Evolutionary conservation across 2,113 vertebrate genomes (phyloP).

Genomic region (Onychostoma macrolepis): DNA sequence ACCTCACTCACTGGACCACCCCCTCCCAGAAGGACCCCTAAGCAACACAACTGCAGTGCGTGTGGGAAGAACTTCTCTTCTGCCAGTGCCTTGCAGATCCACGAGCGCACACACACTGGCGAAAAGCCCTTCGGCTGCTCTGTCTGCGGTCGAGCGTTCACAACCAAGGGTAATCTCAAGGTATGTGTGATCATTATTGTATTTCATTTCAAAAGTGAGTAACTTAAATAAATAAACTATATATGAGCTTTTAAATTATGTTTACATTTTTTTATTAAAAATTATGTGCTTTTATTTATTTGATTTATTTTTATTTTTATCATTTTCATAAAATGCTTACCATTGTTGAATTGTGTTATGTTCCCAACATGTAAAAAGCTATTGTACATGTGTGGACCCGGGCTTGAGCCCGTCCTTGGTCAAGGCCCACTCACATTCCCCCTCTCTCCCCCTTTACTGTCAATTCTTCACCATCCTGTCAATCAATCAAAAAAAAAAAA

Average conservation of each 20-base stretch:
- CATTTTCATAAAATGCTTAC: background rate
- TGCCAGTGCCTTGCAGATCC: slow-evolving; percentile 98
- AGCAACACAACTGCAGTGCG: slow-evolving; percentile 96
- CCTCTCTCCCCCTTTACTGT: background rate
- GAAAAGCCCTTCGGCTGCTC: slow-evolving; percentile 98
- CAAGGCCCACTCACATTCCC: background rate
- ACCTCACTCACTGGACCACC: slow-evolving; percentile 86
- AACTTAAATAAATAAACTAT: background rate
- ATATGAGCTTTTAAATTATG: background rate
- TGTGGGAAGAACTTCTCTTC: slow-evolving; percentile 99
- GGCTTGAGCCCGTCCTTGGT: too few species aligned
- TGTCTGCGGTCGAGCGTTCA: slow-evolving; percentile 97
- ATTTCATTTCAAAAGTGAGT: background rate
- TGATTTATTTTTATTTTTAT: background rate
- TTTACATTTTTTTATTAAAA: background rate
- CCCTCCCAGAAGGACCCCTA: slow-evolving; percentile 86
- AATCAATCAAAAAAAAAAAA: too few species aligned
- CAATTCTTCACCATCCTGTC: background rate
- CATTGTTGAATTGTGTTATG: background rate
- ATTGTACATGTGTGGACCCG: background rate
- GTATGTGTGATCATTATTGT: slow-evolving; percentile 68
- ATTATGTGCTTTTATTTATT: too few species aligned
- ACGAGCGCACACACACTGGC: slow-evolving; percentile 97
- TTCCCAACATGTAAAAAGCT: background rate
- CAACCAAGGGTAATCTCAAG: slow-evolving; percentile 99